These are phyloP conservation scores for Oithona nana DNA, from an alignment of 2,888 invertebrate species.

Conservation along the genomic window DNA sequence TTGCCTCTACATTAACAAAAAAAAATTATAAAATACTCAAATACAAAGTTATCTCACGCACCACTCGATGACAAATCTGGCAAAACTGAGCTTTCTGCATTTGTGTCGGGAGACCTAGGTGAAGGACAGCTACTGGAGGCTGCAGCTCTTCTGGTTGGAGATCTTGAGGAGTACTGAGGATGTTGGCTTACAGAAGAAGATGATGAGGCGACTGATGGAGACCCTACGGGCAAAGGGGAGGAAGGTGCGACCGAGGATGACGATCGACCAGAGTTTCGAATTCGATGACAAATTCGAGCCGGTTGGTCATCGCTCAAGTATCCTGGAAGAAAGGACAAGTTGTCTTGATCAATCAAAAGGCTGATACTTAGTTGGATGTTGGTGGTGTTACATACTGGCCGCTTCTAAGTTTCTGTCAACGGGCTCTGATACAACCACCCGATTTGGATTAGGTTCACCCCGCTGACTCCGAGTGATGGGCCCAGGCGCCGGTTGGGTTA, in stretches of 20 bases:
- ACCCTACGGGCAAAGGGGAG: no score
- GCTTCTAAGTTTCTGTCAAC: not conserved
- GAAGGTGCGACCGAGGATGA: no score
- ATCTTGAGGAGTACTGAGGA: not conserved
- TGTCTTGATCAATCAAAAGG: no score
- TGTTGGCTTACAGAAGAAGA: not conserved
- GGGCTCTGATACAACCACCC: not conserved
- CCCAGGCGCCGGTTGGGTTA: no score
- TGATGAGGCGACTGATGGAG: not conserved
- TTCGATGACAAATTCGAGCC: not conserved
- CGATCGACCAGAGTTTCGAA: no score
- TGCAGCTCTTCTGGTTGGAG: not conserved
- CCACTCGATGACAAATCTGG: no score
- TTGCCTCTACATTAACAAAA: no score
- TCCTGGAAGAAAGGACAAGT: not conserved
- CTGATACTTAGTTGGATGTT: no score
- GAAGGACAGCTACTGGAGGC: not conserved
- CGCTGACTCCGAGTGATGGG: not conserved
- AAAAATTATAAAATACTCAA: no score
- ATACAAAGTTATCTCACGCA: no score
- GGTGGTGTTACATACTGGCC: not conserved
- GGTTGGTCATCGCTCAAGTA: not conserved
- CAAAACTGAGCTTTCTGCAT: no score
- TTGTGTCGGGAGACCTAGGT: no score
- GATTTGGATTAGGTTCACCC: not conserved